A percentile compares a stretch with the other conserved stretches of the same genome.
Evolutionary conservation across 1,140 invertebrate genomes (phyloP).

Genomic region (Ericerus pela): DNA sequence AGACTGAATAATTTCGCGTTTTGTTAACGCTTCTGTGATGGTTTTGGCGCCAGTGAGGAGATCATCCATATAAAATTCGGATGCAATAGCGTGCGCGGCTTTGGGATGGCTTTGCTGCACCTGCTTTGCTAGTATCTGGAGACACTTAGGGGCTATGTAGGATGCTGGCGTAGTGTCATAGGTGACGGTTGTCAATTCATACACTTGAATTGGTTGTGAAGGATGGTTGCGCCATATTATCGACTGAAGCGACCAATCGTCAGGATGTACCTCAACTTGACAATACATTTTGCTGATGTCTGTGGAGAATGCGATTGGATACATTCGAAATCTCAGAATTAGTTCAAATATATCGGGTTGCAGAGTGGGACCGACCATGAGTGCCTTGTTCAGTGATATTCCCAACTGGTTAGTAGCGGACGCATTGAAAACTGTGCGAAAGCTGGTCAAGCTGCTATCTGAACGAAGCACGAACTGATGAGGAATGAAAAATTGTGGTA

Average conservation of each 20-base stretch:
- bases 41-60: too few species aligned
- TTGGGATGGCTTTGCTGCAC: background rate
- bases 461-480: conserved; percentile 16
- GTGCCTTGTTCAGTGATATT: conserved; percentile 27
- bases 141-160: background rate
- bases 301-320: background rate
- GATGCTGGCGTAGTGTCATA: background rate
- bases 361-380: conserved; percentile 20
- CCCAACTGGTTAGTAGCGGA: conserved; percentile 21
- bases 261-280: too few species aligned
- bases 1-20: too few species aligned
- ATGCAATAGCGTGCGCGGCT: background rate
- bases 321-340: background rate
- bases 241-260: too few species aligned
- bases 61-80: background rate
- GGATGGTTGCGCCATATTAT: conserved; percentile 1
- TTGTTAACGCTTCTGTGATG: too few species aligned
- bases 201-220: background rate
- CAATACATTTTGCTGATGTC: background rate
- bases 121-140: background rate
- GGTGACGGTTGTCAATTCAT: background rate
- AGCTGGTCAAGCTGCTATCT: conserved; percentile 17
- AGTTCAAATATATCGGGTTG: too few species aligned
- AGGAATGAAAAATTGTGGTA: conserved; percentile 11
- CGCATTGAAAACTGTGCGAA: conserved; percentile 30